phyloP scores from a whole-genome alignment of 2,797 vertebrate genomes.

The Tiaroga cobitis region DNA sequence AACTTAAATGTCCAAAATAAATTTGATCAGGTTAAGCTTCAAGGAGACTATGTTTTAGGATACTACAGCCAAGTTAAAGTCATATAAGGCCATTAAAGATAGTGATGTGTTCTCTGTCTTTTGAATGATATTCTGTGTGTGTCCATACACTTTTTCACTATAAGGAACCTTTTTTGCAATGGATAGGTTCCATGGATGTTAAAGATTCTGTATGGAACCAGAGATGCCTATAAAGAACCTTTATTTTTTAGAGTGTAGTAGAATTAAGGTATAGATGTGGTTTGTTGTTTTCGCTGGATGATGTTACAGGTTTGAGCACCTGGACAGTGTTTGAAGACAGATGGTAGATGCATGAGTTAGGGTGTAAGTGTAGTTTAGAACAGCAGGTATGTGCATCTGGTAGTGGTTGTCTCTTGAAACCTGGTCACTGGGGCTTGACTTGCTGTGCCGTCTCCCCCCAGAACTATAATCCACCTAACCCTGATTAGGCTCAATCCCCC shows the following conservation, averaged over 20 bases:
- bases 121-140: constrained; percentile 30
- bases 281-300: constrained; percentile 30
- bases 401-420: constrained; percentile 39
- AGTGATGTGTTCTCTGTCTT: neutral
- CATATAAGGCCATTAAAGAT: constrained; percentile 9
- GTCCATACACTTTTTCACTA: neutral
- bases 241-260: neutral
- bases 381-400: constrained; percentile 26
- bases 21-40: constrained; percentile 24
- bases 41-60: neutral
- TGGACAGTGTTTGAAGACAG: constrained; percentile 54
- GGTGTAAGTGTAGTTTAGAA: constrained; percentile 10
- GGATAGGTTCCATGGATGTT: neutral
- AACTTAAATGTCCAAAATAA: constrained; percentile 65
- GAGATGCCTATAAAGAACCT: neutral
- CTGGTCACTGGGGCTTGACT: constrained; percentile 50
- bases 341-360: constrained; percentile 53
- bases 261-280: constrained; percentile 38
- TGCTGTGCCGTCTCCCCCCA: constrained; percentile 39
- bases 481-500: constrained; percentile 61
- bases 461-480: constrained; percentile 66
- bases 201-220: neutral
- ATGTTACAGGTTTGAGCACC: constrained; percentile 49
- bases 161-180: neutral
- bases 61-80: neutral